A percentile compares a stretch with the other conserved stretches of the same genome.
phyloP scores from a whole-genome alignment of 2,113 vertebrate species.

The Coreoperca whiteheadi region DNA sequence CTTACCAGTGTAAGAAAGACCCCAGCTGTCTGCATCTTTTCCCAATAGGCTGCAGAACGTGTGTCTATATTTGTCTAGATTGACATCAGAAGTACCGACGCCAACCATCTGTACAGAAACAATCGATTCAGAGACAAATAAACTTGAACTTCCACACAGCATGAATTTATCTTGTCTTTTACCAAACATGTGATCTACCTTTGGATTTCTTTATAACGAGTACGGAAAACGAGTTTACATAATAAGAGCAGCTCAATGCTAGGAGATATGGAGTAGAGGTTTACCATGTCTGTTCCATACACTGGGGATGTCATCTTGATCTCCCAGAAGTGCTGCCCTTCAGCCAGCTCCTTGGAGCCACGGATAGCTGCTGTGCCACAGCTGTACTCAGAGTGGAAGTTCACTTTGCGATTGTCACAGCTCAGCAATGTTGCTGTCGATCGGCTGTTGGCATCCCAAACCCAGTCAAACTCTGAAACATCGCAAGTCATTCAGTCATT shows the following conservation, averaged over 20 bases:
- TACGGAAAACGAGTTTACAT: neutral
- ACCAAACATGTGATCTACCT: neutral
- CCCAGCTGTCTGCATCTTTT: constrained; percentile 97
- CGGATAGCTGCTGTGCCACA: constrained; percentile 95
- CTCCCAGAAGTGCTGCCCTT: constrained; percentile 99
- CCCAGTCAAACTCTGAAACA: constrained; percentile 94
- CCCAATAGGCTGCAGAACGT: constrained; percentile 97
- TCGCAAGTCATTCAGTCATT: neutral
- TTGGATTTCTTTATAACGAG: neutral
- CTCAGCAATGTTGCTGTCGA: constrained; percentile 92
- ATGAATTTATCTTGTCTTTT: neutral
- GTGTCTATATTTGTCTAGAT: constrained; percentile 95
- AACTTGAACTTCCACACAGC: neutral
- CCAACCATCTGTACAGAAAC: constrained; percentile 91
- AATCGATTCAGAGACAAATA: constrained; percentile 1
- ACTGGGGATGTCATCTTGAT: constrained; percentile 99
- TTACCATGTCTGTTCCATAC: constrained; percentile 98
- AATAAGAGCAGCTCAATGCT: neutral
- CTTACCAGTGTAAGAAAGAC: constrained; percentile 96
- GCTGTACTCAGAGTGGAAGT: constrained; percentile 97
- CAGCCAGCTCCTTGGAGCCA: constrained; percentile 91
- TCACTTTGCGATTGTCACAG: constrained; percentile 95
- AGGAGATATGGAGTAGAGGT: constrained; percentile 1
- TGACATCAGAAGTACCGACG: constrained; percentile 93
- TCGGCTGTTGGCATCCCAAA: constrained; percentile 92